A percentile compares a stretch with the other conserved stretches of the same genome.
Conservation (phyloP, 2,113 vertebrate genomes). For the Alethe castanea region DNA sequence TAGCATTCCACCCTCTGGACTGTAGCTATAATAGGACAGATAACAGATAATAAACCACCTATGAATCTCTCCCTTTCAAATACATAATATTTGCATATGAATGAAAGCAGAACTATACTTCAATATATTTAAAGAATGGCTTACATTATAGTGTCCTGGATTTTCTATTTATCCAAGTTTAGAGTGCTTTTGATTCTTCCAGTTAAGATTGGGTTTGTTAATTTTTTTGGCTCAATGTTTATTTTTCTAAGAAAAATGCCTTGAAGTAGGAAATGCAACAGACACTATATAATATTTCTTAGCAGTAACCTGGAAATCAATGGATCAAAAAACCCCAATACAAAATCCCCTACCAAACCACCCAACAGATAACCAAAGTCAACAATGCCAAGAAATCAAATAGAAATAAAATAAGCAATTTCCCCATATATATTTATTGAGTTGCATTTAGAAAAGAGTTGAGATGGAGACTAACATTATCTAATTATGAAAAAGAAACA, state of each 20-base stretch:
- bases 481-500: neutral
- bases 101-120: neutral
- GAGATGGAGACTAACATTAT: neutral
- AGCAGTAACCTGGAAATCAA: conserved; percentile 12
- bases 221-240: conserved; percentile 49
- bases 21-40: neutral
- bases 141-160: neutral
- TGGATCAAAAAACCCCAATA: neutral
- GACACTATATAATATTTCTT: conserved; percentile 16
- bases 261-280: conserved; percentile 5
- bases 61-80: neutral
- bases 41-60: neutral
- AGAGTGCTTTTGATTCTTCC: neutral
- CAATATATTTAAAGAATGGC: conserved; percentile 2
- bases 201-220: neutral
- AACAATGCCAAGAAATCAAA: neutral
- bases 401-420: neutral
- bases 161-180: conserved; percentile 23
- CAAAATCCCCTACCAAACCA: neutral
- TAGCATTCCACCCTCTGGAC: neutral
- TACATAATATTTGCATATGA: neutral
- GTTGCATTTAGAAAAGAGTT: neutral
- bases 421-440: neutral
- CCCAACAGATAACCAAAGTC: neutral
- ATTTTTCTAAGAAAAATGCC: conserved; percentile 47